phyloP scores from a whole-genome alignment of 2,113 vertebrate species.

The Pelvicachromis taeniatus region DNA sequence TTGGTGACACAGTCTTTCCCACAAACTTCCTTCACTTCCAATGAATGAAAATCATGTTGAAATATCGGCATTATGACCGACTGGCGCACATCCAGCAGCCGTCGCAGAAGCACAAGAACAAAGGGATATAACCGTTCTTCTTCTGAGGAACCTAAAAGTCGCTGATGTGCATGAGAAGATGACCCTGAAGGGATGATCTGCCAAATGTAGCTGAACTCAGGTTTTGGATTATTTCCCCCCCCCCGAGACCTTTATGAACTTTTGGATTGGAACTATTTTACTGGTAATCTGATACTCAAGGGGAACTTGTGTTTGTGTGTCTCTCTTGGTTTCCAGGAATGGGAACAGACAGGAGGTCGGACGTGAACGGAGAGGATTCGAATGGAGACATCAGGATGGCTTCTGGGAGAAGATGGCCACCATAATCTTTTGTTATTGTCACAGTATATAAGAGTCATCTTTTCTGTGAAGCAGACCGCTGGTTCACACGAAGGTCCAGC shows the following conservation, averaged over 20 bases:
- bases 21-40: not conserved
- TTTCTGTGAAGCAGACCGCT: too few species aligned
- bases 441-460: too few species aligned
- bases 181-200: not conserved
- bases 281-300: not conserved
- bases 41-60: accelerated
- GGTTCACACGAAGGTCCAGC: too few species aligned
- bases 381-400: too few species aligned
- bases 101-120: not conserved
- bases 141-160: not conserved
- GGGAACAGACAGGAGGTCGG: too few species aligned
- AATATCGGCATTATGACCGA: not conserved
- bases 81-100: not conserved
- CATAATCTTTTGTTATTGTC: too few species aligned
- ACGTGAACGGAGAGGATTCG: too few species aligned
- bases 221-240: too few species aligned
- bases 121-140: accelerated
- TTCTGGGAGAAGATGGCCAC: too few species aligned
- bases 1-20: not conserved
- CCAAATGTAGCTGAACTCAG: not conserved
- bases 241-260: not conserved
- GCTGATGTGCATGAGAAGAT: not conserved
- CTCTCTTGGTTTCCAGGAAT: too few species aligned
- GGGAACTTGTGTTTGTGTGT: too few species aligned
- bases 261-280: not conserved